A percentile compares a stretch with the other conserved stretches of the same genome.
Conservation (phyloP, 2,797 vertebrate genomes). For the Chiropotes sagulatus region DNA sequence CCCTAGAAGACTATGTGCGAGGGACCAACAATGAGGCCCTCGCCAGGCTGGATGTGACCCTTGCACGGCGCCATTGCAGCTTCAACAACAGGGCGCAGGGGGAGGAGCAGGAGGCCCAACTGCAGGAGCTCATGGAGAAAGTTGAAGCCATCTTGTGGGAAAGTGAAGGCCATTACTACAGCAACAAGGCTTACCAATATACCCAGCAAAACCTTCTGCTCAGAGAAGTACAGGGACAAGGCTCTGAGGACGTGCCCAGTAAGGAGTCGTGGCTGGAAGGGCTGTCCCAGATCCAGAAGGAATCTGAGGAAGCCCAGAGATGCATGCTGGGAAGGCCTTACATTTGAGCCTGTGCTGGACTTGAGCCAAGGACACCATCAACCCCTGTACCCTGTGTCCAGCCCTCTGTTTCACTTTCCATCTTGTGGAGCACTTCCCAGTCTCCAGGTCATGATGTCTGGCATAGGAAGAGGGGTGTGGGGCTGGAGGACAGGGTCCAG, state of each 20-base stretch:
- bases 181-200: background rate
- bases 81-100: slow-evolving; percentile 83
- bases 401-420: background rate
- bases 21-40: slow-evolving; percentile 78
- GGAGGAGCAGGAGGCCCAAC: slow-evolving; percentile 82
- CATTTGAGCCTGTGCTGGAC: accelerated
- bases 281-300: background rate
- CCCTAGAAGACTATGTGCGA: slow-evolving; percentile 76
- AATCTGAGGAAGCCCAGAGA: background rate
- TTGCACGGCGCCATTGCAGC: slow-evolving; percentile 83
- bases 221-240: accelerated
- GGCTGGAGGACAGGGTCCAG: background rate
- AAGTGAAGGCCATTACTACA: slow-evolving; percentile 68
- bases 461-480: accelerated
- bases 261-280: background rate
- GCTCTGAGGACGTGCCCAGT: accelerated
- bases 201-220: accelerated
- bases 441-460: background rate
- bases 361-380: too few species aligned
- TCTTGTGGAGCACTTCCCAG: background rate
- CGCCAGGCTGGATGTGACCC: slow-evolving; percentile 79
- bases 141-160: slow-evolving; percentile 82
- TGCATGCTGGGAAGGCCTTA: accelerated
- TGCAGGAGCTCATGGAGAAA: slow-evolving; percentile 83
- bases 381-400: accelerated